Percentiles rank a stretch among this genome's conserved stretches.
phyloP scores from a whole-genome alignment of 1,140 invertebrate genomes.

The Chrysoperla carnea region DNA sequence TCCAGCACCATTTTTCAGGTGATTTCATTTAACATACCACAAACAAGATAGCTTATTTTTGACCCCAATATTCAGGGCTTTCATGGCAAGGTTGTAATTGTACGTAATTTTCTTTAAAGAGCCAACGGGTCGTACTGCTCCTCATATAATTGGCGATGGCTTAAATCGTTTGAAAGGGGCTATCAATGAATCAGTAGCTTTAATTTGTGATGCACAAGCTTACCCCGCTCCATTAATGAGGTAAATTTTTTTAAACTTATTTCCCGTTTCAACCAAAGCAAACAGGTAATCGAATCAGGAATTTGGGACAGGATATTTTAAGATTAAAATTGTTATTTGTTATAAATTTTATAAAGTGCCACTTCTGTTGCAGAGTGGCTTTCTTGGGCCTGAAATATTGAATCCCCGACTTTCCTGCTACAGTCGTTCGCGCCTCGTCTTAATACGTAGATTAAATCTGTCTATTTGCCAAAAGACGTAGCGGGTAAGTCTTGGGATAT shows the following conservation, averaged over 20 bases:
- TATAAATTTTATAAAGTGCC: no score
- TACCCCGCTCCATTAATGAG: conserved; percentile 34
- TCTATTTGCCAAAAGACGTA: neutral
- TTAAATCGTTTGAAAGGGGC: conserved; percentile 28
- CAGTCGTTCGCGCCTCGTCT: no score
- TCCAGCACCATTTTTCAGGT: conserved; percentile 11
- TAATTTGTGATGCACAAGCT: conserved; percentile 47
- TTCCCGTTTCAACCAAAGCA: neutral
- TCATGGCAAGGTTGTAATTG: no score
- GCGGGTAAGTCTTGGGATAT: neutral
- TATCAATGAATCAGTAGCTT: conserved; percentile 17
- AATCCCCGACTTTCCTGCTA: no score
- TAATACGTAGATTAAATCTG: no score
- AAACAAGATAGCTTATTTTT: no score
- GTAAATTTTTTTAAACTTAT: conserved; percentile 21
- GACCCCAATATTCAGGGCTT: no score
- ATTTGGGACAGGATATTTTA: no score
- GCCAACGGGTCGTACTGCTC: conserved; percentile 37
- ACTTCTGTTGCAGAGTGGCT: neutral
- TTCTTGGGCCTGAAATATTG: neutral
- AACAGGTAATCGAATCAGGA: no score
- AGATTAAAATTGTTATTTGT: no score
- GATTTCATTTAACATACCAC: neutral
- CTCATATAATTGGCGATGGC: conserved; percentile 38
- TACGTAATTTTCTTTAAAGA: conserved; percentile 25